Conservation (phyloP, 1,140 invertebrate genomes). For the Bombus sibiricus region DNA sequence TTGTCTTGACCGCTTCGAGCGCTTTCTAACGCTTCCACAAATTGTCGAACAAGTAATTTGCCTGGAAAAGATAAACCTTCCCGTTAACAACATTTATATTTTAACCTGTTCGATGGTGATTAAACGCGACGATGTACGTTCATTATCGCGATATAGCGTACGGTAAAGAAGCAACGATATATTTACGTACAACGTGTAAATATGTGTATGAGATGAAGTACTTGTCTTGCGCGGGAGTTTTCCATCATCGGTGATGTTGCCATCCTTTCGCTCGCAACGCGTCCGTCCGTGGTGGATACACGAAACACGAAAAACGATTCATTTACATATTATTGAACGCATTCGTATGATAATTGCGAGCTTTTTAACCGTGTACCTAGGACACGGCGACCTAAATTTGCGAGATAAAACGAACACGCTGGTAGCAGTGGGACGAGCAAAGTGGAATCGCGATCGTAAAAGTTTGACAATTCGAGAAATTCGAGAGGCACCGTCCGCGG, state of each 20-base stretch:
- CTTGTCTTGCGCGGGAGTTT: background rate
- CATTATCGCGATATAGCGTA: background rate
- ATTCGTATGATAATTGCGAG: slow-evolving; percentile 38
- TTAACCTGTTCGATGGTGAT: background rate
- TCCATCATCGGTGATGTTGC: background rate
- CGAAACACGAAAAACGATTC: slow-evolving; percentile 8
- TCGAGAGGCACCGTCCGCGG: slow-evolving; percentile 16
- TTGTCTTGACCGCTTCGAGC: slow-evolving; percentile 10
- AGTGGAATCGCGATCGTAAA: slow-evolving; percentile 23
- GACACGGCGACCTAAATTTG: slow-evolving; percentile 23
- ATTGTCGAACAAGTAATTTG: background rate
- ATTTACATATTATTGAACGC: slow-evolving; percentile 21
- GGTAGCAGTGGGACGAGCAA: too few species aligned
- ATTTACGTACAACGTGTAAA: background rate
- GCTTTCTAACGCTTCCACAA: background rate
- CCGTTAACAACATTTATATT: background rate
- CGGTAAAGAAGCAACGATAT: background rate
- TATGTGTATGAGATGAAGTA: background rate
- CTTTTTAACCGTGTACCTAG: slow-evolving; percentile 12
- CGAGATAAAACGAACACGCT: slow-evolving; percentile 4
- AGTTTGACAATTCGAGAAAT: slow-evolving; percentile 52
- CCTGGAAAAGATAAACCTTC: background rate
- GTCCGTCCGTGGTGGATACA: too few species aligned
- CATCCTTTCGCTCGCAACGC: background rate
- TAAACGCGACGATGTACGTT: background rate